Evolutionary conservation across 2,888 invertebrate genomes (phyloP), one percentile per base, ranked within the genome.

Genomic region (Campoletis raptor): DNA sequence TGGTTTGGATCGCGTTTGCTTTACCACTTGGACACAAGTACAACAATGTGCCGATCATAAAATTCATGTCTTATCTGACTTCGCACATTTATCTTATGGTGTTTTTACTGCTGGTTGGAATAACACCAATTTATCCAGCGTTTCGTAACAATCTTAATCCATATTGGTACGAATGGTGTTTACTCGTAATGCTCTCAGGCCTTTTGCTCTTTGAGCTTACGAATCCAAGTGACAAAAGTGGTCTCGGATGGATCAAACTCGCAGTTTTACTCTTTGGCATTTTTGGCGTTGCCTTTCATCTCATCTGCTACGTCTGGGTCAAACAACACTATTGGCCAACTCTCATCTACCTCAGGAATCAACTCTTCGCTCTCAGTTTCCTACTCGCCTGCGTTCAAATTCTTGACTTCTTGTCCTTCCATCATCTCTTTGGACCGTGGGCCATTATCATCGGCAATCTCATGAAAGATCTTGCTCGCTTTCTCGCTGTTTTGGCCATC

Each of bases 401-500:
- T 92, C 95, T 99, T 92, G 98, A 99, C 95, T 99, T 99, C 94
- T 95, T 99, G 73, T 99, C 99, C 37, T 99, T 99, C 94, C 99
- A 99, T 95, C 99, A 99, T 95, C 96, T 99, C 30, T 99, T 99
- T 94, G 99, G 99, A 70, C 99, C 99, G 0, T 99, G 99, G 99
- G 99, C 99, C 48, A 99, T 99, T 93, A 99, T 99, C 94, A 99
- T 99, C 92, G 98, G 99, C 36, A 98, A 98, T 94, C 95, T 98
- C 81, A 97, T 98, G 96, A 98, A 98, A 94, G 99, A 99, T 94
- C 95, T 99, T 90, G 98, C 98, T n/a, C 96, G 99, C 93, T 99
- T 99, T 95, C 96, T 99, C 88, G 99, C 99, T 70, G 99, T 99
- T 37, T 95, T 99, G 93, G 97, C 98, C 48, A 99, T 99, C 94